phyloP scores from a whole-genome alignment of 2,113 vertebrate genomes.

The Acrocephalus kingi region DNA sequence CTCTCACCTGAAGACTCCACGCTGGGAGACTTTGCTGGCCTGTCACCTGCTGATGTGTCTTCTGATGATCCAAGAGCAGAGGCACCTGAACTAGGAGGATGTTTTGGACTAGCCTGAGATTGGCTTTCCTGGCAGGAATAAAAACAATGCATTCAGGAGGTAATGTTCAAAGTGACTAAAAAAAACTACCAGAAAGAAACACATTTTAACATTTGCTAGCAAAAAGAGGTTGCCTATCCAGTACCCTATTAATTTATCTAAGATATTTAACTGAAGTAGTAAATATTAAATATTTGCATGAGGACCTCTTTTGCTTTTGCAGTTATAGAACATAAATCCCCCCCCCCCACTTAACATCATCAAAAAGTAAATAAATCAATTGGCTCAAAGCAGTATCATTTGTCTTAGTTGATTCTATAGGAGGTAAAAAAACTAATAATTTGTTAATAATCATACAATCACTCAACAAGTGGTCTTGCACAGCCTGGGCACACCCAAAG shows the following conservation, averaged over 20 bases:
- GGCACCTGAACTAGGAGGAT: constrained; percentile 12
- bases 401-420: background rate
- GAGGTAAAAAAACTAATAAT: background rate
- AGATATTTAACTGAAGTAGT: background rate
- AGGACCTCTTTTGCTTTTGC: background rate
- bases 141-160: background rate
- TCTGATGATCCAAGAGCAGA: background rate
- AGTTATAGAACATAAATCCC: background rate
- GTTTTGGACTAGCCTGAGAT: constrained; percentile 47
- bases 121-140: constrained; percentile 56
- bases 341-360: background rate
- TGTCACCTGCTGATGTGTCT: background rate
- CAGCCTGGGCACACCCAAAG: background rate
- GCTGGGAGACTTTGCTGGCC: background rate
- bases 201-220: background rate
- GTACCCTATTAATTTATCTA: background rate
- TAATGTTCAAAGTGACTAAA: background rate
- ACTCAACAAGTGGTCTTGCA: accelerated
- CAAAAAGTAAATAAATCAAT: background rate
- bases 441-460: background rate
- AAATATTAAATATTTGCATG: background rate
- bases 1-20: constrained; percentile 51
- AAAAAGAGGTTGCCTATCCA: background rate
- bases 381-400: background rate
- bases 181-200: background rate